Evolutionary conservation across 2,888 invertebrate genomes (phyloP), one percentile per base, ranked within the genome.

Genomic region (Caenorhabditis afra): DNA sequence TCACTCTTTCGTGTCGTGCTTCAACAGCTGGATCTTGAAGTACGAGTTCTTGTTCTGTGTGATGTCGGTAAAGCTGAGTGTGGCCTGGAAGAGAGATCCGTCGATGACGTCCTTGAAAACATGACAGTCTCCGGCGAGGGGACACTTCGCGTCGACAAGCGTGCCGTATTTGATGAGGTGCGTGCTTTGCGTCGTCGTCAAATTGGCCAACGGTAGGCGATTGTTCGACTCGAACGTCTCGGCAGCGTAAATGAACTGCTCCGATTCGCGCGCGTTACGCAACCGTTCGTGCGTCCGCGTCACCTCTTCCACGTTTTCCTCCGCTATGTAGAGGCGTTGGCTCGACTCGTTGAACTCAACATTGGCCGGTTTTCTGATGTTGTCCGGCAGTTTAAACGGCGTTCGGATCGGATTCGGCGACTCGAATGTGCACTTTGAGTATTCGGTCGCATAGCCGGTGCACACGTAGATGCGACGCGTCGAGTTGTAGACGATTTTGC

Each of bases 21-120:
- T 93, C 62, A 99, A 92, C 57, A 97, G 91, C 91, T 99, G 98
- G 61, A 99, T 87, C 90, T 97, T 98, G 92, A 98, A 99, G 91
- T 93, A 99, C 1, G 96, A 96, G 91, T 99, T 99, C 90, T 94
- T 95, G 84, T 95, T 94, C 1, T 92, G 92, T 82, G 95, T 94
- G 37, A 98, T 93, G 90, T 98, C 96, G 0, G 94, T 94, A 11
- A 96, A 90, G 0, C 76, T 75, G 22, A 88, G 79, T 22, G 81
- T 74, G 16, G 83, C 82, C 39, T 85, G 81, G 75, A 79, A 89
- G 7, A 86, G 75, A 52, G 44, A 22, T 57, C 81, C 65, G n/a
- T 81, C 70, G 0, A 59, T 67, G 8, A 88, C 87, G 16, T 53
- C 47, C 52, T 55, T 73, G 29, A 47, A 52, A 2, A 78, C 78